Percentiles rank a stretch among this genome's conserved stretches.
phyloP scores from a whole-genome alignment of 2,113 vertebrate species.

The Chloebia gouldiae region DNA sequence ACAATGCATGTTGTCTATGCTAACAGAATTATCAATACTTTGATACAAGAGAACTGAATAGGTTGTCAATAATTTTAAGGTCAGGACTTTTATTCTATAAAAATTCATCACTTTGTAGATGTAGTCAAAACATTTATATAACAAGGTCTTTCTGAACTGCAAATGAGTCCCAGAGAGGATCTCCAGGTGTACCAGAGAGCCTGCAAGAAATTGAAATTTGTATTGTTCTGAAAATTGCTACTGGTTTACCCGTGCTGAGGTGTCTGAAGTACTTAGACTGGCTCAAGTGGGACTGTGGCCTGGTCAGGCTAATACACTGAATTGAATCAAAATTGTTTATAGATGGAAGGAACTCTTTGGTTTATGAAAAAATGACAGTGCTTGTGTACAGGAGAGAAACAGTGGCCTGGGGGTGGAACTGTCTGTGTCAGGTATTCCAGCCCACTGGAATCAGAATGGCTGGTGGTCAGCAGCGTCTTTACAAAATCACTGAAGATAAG shows the following conservation, averaged over 20 bases:
- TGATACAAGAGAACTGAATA: background rate
- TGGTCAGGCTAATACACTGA: background rate
- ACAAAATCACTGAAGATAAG: background rate
- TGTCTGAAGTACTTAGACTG: background rate
- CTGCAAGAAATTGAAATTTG: background rate
- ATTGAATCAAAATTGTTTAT: background rate
- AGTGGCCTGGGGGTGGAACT: background rate
- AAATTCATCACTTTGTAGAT: background rate
- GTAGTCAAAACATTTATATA: conserved; percentile 25
- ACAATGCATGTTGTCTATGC: fast-evolving
- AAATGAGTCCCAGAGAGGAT: background rate
- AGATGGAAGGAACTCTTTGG: background rate
- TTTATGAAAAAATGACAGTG: background rate
- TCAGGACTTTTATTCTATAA: background rate
- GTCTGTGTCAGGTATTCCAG: background rate
- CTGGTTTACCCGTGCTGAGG: background rate
- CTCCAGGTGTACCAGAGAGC: background rate
- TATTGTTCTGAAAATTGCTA: background rate
- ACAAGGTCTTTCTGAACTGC: background rate
- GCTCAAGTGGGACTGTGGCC: background rate
- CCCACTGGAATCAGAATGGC: background rate
- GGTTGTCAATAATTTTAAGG: background rate
- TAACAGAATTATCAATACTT: background rate
- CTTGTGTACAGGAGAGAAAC: background rate
- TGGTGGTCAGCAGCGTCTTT: background rate